Evolutionary conservation across 1,140 invertebrate species (phyloP).

Genomic region (Brachionus paranguensis): DNA sequence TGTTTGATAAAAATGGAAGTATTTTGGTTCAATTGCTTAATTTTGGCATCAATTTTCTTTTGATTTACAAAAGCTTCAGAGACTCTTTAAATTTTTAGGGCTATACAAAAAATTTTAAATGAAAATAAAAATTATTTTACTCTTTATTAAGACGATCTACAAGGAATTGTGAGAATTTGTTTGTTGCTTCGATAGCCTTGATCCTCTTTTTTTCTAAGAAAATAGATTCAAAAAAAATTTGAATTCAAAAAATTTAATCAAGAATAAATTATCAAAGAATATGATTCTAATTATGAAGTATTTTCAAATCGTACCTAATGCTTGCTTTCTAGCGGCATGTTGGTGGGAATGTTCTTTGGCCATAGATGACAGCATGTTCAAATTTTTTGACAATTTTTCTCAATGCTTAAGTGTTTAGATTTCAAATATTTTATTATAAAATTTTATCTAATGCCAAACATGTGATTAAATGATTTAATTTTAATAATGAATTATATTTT

Average conservation of each 20-base stretch:
- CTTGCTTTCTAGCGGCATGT: slow-evolving; percentile 69
- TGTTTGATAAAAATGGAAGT: slow-evolving; percentile 90
- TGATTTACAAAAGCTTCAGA: slow-evolving; percentile 97
- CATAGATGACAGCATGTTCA: slow-evolving; percentile 71
- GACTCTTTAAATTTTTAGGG: slow-evolving; percentile 62
- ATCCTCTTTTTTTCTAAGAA: slow-evolving; percentile 78
- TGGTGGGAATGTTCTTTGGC: slow-evolving; percentile 78
- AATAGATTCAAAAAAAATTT: background rate
- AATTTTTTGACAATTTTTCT: background rate
- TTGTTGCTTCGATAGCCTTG: slow-evolving; percentile 83
- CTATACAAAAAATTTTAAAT: background rate
- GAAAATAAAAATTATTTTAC: slow-evolving; percentile 59
- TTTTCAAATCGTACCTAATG: slow-evolving; percentile 64
- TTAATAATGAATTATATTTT: background rate
- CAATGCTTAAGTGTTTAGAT: background rate
- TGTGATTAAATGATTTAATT: background rate
- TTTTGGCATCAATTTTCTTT: slow-evolving; percentile 90
- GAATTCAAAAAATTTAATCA: background rate
- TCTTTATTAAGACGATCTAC: slow-evolving; percentile 95
- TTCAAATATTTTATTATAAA: background rate
- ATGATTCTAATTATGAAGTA: background rate
- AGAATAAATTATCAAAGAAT: slow-evolving; percentile 6
- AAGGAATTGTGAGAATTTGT: slow-evolving; percentile 80
- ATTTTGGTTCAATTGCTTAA: slow-evolving; percentile 87
- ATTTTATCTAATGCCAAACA: background rate